These are phyloP conservation scores for Pogonocichla stellata DNA, from an alignment of 2,113 vertebrate genomes.

Conservation along the genomic window DNA sequence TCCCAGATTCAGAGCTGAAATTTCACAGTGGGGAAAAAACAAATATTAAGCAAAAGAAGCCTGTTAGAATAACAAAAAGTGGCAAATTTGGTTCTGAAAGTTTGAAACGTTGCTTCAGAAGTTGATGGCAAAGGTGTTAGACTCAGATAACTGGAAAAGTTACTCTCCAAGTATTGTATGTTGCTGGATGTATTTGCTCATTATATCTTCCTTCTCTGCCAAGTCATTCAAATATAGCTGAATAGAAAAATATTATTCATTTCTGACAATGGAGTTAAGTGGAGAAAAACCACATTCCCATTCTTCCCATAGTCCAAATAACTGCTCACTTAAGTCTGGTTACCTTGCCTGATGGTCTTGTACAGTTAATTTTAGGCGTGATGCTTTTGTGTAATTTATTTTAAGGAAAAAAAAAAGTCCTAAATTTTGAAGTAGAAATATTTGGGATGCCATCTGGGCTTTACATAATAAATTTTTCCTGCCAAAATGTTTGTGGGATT, in stretches of 20 bases:
- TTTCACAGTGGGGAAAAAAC: neutral
- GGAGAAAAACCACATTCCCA: conserved; percentile 24
- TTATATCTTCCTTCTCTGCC: conserved; percentile 20
- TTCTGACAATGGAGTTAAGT: conserved; percentile 38
- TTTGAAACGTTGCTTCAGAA: neutral
- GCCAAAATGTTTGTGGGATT: conserved; percentile 69
- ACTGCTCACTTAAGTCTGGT: conserved; percentile 11
- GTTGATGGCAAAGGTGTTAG: neutral
- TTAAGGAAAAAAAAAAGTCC: neutral
- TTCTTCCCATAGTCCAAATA: conserved; percentile 52
- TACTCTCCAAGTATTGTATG: neutral
- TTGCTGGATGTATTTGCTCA: conserved; percentile 15
- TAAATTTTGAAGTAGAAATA: conserved; percentile 56
- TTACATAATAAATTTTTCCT: conserved; percentile 62
- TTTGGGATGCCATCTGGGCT: conserved; percentile 62
- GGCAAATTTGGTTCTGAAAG: neutral
- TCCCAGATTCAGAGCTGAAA: neutral
- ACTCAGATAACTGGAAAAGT: neutral
- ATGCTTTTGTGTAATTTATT: conserved; percentile 45
- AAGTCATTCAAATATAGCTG: conserved; percentile 48
- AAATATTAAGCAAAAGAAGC: neutral
- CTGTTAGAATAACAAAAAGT: neutral
- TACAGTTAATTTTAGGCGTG: neutral
- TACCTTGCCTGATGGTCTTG: conserved; percentile 40
- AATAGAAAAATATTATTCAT: neutral